A percentile compares a stretch with the other conserved stretches of the same genome.
These are phyloP conservation scores for Antheraea pernyi DNA, from an alignment of 1,140 invertebrate genomes.

Conservation along the genomic window DNA sequence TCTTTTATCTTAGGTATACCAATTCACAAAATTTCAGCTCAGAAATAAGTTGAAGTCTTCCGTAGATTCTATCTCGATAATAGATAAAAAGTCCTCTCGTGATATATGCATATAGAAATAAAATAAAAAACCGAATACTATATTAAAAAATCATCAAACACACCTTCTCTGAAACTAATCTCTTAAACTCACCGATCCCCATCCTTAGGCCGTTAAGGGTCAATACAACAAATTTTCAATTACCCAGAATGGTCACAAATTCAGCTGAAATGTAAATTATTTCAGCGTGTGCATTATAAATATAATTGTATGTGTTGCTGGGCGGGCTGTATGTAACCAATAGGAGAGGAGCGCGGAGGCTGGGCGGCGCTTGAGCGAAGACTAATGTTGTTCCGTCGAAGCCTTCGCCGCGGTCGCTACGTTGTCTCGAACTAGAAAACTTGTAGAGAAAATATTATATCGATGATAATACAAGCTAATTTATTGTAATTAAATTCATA, in stretches of 20 bases:
- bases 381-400: conserved; percentile 71
- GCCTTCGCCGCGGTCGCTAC: conserved; percentile 55
- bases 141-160: conserved; percentile 8
- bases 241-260: conserved; percentile 73
- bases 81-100: too few species aligned
- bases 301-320: conserved; percentile 74
- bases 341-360: conserved; percentile 32
- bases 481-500: too few species aligned
- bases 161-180: conserved; percentile 45
- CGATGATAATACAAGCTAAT: too few species aligned
- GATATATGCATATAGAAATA: neutral
- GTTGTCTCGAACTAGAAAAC: conserved; percentile 4
- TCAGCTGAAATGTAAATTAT: conserved; percentile 78
- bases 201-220: conserved; percentile 59
- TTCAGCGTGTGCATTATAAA: conserved; percentile 75
- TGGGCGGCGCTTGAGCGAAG: conserved; percentile 60
- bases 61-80: too few species aligned
- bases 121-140: neutral
- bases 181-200: conserved; percentile 43
- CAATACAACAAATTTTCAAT: conserved; percentile 79
- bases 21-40: too few species aligned
- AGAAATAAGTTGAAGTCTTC: too few species aligned
- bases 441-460: neutral
- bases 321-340: conserved; percentile 59
- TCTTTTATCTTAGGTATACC: too few species aligned